Evolutionary conservation across 2,888 invertebrate species (phyloP).

Genomic region (Eupeodes luniger): DNA sequence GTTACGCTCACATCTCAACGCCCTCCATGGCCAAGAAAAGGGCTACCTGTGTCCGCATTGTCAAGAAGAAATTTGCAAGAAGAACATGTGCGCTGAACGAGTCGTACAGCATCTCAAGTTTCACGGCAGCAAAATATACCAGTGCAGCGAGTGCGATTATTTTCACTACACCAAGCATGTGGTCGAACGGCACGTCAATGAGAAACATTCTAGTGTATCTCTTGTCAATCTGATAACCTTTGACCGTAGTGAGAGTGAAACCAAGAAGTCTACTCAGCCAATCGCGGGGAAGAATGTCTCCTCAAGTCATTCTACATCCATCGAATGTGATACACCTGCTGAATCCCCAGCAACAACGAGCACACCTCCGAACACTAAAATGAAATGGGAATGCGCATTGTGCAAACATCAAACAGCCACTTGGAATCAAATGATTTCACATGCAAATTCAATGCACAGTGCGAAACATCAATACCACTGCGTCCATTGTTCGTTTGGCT

Average conservation of each 20-base stretch:
- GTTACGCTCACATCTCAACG: conserved; percentile 89
- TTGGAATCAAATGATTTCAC: conserved; percentile 76
- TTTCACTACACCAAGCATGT: conserved; percentile 87
- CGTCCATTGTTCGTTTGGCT: conserved; percentile 87
- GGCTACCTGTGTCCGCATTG: conserved; percentile 90
- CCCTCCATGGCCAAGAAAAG: conserved; percentile 87
- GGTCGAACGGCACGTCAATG: conserved; percentile 88
- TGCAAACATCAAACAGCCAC: conserved; percentile 77
- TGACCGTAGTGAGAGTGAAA: conserved; percentile 71
- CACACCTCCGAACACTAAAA: background rate
- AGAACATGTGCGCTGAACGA: conserved; percentile 85
- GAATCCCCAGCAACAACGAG: conserved; percentile 44
- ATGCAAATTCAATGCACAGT: conserved; percentile 84
- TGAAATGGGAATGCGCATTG: conserved; percentile 77
- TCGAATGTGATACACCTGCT: conserved; percentile 32
- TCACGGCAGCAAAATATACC: conserved; percentile 90
- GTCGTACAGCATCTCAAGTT: conserved; percentile 90
- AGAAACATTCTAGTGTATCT: conserved; percentile 85
- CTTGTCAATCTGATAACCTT: conserved; percentile 78
- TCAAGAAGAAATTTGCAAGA: conserved; percentile 85
- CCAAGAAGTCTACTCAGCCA: conserved; percentile 57
- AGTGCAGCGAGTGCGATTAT: conserved; percentile 89
- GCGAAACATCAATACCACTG: conserved; percentile 90
- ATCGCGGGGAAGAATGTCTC: conserved; percentile 64
- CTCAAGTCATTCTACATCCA: background rate